Percentiles rank a stretch among this genome's conserved stretches.
These are phyloP conservation scores for Scomber japonicus DNA, from an alignment of 2,113 vertebrate genomes.

Conservation along the genomic window DNA sequence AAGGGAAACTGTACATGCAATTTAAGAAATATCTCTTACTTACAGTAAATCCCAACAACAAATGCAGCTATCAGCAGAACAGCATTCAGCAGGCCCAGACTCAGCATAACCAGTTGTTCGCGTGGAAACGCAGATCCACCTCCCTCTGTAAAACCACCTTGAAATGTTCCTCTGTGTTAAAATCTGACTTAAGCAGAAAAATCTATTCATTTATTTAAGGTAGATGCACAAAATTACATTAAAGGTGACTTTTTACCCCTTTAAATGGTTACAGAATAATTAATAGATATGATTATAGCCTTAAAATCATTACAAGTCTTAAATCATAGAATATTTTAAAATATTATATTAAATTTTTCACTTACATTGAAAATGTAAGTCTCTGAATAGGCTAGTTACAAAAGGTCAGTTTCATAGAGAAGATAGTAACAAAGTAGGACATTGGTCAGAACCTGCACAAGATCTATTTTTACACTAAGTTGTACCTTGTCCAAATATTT, in stretches of 20 bases:
- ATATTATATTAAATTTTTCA: not conserved
- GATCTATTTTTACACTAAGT: conserved; percentile 17
- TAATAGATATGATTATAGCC: not conserved
- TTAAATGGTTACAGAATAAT: not conserved
- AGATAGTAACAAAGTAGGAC: not conserved
- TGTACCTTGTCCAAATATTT: conserved; percentile 64
- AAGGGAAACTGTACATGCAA: not conserved
- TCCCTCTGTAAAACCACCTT: conserved; percentile 41
- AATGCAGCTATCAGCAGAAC: conserved; percentile 67
- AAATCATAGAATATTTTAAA: not conserved
- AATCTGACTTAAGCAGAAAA: not conserved
- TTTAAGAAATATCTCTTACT: conserved; percentile 32
- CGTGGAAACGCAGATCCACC: conserved; percentile 38
- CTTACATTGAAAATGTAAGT: not conserved
- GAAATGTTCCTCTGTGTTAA: conserved; percentile 23
- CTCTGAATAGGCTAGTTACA: not conserved
- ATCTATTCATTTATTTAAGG: too few relatives aligned
- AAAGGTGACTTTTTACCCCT: not conserved
- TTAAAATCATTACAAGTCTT: not conserved
- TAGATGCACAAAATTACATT: not conserved
- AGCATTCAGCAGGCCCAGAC: conserved; percentile 68
- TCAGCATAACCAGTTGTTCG: conserved; percentile 54
- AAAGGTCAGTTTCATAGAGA: not conserved
- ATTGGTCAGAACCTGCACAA: not conserved
- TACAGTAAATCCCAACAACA: conserved; percentile 73